These are phyloP conservation scores for Tethea ocularis DNA, from an alignment of 2,888 invertebrate genomes.

Conservation along the genomic window DNA sequence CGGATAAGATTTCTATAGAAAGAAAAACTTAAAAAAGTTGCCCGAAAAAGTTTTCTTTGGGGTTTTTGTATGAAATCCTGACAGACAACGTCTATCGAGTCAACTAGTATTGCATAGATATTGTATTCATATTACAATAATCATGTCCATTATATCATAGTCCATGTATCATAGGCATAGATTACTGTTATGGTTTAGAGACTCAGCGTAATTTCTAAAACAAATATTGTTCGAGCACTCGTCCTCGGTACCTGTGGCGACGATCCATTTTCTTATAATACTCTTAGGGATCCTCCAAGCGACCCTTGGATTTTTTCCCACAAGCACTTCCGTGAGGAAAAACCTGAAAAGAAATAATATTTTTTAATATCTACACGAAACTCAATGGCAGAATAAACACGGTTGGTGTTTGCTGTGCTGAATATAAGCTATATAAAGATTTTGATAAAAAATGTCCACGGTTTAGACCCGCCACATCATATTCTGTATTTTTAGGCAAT, in stretches of 20 bases:
- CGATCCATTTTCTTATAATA: constrained; percentile 17
- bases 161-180: not conserved
- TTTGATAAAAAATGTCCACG: too few species aligned
- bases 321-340: constrained; percentile 14
- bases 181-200: not conserved
- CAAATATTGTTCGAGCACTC: constrained; percentile 19
- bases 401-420: not conserved
- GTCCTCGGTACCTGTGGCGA: constrained; percentile 12
- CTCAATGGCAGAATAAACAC: constrained; percentile 3
- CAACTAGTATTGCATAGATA: not conserved
- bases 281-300: constrained; percentile 10
- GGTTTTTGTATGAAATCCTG: too few species aligned
- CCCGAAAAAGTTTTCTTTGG: too few species aligned
- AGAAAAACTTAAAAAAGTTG: too few species aligned
- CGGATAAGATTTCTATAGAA: too few species aligned
- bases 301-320: constrained; percentile 10
- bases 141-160: not conserved
- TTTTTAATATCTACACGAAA: constrained; percentile 5
- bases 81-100: too few species aligned
- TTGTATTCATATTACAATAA: not conserved
- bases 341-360: constrained; percentile 10
- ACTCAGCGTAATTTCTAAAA: constrained; percentile 13
- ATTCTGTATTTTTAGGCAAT: too few species aligned
- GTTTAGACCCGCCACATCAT: too few species aligned
- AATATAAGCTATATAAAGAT: not conserved